A percentile compares a stretch with the other conserved stretches of the same genome.
Evolutionary conservation across 37 sponge, comb jelly and placozoan genomes (phyloP).

Genomic region (Cliona cf. orientalis): DNA sequence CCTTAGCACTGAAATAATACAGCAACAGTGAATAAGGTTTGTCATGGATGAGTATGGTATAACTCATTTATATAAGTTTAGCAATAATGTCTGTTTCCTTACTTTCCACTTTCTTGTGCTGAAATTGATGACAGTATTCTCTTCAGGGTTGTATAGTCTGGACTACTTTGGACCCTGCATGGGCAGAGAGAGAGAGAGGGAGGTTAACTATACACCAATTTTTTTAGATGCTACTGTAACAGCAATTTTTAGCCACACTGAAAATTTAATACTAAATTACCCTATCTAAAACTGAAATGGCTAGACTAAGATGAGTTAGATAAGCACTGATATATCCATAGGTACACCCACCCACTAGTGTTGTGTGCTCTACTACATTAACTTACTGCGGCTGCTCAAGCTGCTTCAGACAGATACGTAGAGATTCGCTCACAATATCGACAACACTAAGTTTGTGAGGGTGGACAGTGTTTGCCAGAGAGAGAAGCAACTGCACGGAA

Average conservation of each 20-base stretch:
- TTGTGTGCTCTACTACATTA: background rate
- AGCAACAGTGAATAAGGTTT: no score
- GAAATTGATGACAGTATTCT: no score
- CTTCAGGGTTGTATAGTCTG: no score
- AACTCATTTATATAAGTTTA: no score
- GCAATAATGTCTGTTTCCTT: no score
- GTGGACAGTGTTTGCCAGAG: constrained; percentile 11
- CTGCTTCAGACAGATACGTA: background rate
- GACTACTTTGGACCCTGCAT: no score
- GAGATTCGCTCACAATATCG: background rate
- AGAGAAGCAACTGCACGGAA: constrained; percentile 4
- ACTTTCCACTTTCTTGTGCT: no score
- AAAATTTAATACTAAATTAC: background rate
- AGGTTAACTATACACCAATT: no score
- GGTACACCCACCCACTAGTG: constrained; percentile 1
- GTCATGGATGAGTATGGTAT: no score
- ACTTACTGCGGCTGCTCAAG: background rate
- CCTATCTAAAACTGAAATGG: no score
- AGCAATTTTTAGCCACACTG: background rate
- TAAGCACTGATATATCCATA: background rate
- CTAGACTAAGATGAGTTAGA: background rate
- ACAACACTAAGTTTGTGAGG: background rate
- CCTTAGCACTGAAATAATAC: no score
- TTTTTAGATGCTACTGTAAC: no score
- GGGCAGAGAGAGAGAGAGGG: background rate